Evolutionary conservation across 2,113 vertebrate genomes (phyloP).

Genomic region (Craseonycteris thonglongyai): DNA sequence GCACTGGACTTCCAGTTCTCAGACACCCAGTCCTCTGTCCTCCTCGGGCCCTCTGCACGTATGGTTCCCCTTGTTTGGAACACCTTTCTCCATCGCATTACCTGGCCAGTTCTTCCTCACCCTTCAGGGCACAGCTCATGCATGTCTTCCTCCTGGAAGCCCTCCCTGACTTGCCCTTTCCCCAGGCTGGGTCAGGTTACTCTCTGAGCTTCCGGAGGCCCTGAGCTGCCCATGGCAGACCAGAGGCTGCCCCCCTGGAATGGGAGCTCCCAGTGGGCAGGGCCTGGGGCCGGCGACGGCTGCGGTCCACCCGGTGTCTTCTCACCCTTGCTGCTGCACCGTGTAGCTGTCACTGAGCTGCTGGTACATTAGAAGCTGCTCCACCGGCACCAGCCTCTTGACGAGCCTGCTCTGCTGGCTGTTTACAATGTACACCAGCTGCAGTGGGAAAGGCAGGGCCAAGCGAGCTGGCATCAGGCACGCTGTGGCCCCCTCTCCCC

Average conservation of each 20-base stretch:
- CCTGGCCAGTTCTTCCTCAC: background rate
- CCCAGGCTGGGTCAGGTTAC: background rate
- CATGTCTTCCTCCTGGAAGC: background rate
- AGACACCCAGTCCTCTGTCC: background rate
- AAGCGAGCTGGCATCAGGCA: background rate
- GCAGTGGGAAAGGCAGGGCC: background rate
- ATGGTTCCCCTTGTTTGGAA: background rate
- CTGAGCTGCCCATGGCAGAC: background rate
- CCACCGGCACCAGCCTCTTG: slow-evolving; percentile 41
- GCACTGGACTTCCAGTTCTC: background rate
- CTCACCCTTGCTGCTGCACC: background rate
- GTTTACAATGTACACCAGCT: slow-evolving; percentile 13
- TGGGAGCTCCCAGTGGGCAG: background rate
- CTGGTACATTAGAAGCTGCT: background rate
- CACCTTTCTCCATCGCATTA: background rate
- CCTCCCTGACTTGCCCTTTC: background rate
- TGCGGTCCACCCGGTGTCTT: background rate
- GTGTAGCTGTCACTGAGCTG: rapidly evolving
- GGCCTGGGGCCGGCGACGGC: background rate
- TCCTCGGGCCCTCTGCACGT: background rate
- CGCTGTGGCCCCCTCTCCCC: rapidly evolving
- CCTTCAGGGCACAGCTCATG: background rate
- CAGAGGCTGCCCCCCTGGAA: background rate
- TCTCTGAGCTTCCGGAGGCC: background rate
- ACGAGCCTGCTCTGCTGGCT: rapidly evolving